Percentiles rank a stretch among this genome's conserved stretches.
Evolutionary conservation across 2,113 vertebrate genomes (phyloP).

Genomic region (Cynoglossus semilaevis): DNA sequence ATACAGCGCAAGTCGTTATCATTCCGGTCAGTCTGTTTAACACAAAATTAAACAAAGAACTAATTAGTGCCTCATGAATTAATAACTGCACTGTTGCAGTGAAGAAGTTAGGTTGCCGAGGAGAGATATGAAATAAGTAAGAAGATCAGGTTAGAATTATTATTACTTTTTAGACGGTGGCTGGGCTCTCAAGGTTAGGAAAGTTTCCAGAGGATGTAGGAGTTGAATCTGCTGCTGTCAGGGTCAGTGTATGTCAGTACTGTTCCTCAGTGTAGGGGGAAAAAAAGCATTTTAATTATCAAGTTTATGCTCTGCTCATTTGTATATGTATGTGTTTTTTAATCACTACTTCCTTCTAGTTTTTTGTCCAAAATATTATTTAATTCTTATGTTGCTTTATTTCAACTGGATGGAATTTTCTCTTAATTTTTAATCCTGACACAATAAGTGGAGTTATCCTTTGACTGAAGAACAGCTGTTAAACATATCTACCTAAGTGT

Average conservation of each 20-base stretch:
- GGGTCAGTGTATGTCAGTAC: conserved; percentile 50
- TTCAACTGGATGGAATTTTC: not conserved
- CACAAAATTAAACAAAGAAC: conserved; percentile 99
- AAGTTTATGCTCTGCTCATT: conserved; percentile 19
- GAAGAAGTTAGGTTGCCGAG: conserved; percentile 97
- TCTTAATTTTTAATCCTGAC: not conserved
- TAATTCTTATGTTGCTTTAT: not conserved
- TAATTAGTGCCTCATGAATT: conserved; percentile 99
- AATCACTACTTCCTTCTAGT: not conserved
- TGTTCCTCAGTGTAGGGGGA: conserved; percentile 32
- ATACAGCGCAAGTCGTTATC: conserved; percentile 99
- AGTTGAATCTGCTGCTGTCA: conserved; percentile 62
- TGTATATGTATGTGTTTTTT: not conserved
- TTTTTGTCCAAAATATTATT: no score
- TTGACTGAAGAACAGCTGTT: conserved; percentile 77
- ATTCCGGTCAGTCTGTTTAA: conserved; percentile 99
- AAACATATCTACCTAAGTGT: conserved; percentile 81
- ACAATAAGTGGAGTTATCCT: conserved; percentile 75
- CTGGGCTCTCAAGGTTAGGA: conserved; percentile 80
- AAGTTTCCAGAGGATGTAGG: conserved; percentile 77
- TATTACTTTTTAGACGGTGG: conserved; percentile 78
- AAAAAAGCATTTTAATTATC: not conserved
- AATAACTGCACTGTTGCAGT: conserved; percentile 99
- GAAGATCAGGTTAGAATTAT: conserved; percentile 86
- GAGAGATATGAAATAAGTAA: conserved; percentile 98